Conservation (phyloP, 2,888 invertebrate species). For the Teleiodes luculella region DNA sequence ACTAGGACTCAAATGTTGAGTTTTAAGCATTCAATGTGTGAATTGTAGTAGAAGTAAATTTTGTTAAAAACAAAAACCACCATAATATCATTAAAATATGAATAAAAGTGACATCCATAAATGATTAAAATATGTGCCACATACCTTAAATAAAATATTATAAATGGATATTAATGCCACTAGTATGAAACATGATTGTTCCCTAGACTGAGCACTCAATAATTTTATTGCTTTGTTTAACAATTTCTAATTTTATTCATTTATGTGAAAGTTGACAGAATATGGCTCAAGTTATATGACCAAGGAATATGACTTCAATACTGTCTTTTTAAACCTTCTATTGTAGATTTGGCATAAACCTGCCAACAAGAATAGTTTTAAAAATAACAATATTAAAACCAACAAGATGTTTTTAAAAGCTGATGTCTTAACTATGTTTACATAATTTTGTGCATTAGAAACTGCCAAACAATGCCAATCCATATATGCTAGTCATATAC, state of each 20-base stretch:
- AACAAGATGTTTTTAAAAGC: neutral
- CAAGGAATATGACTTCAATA: no score
- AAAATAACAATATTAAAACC: neutral
- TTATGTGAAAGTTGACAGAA: conserved; percentile 23
- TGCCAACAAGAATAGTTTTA: no score
- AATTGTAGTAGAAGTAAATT: no score
- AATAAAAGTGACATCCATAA: no score
- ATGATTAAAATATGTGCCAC: no score
- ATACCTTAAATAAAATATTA: no score
- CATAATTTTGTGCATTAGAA: conserved; percentile 8
- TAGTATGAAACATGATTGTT: conserved; percentile 48
- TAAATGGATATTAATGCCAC: conserved; percentile 1
- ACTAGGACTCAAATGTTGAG: no score
- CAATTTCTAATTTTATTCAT: conserved; percentile 34
- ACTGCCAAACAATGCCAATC: conserved; percentile 9
- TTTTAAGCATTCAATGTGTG: no score
- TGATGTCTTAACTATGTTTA: neutral
- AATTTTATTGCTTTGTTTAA: conserved; percentile 28
- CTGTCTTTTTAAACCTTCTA: no score
- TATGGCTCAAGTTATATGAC: conserved; percentile 9
- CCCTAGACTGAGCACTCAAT: conserved; percentile 57
- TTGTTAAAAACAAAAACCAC: no score
- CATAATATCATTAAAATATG: no score
- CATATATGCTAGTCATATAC: neutral
- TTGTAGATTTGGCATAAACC: no score